Percentiles rank a stretch among this genome's conserved stretches.
phyloP scores from a whole-genome alignment of 2,888 invertebrate species.

The Stratiomys singularior region DNA sequence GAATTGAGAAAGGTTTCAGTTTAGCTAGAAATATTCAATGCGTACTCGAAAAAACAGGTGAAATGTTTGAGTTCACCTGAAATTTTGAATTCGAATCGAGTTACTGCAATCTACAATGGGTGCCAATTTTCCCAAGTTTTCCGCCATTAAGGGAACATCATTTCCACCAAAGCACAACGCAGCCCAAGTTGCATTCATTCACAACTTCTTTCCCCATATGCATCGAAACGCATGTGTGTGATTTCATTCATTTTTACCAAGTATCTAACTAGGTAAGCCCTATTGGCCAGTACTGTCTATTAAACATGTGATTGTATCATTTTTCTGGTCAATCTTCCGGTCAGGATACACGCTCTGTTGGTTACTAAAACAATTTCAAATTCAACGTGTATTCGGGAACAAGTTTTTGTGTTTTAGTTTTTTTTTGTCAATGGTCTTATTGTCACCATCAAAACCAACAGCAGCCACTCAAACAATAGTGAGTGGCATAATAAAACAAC shows the following conservation, averaged over 20 bases:
- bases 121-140: no score
- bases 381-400: background rate
- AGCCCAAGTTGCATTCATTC: no score
- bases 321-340: slow-evolving; percentile 48
- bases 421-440: slow-evolving; percentile 15
- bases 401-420: background rate
- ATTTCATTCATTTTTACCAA: background rate
- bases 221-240: no score
- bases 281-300: background rate
- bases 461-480: background rate
- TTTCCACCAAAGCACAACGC: no score
- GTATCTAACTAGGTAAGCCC: no score
- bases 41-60: no score
- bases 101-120: no score
- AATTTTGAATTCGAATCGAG: no score
- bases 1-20: background rate
- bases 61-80: no score
- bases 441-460: slow-evolving; percentile 15
- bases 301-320: slow-evolving; percentile 17
- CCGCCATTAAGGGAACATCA: no score
- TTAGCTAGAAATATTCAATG: no score
- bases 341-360: slow-evolving; percentile 50
- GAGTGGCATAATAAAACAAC: background rate
- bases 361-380: slow-evolving; percentile 35
- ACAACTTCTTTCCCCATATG: background rate